These are phyloP conservation scores for Antitype chi DNA, from an alignment of 2,888 invertebrate species.

Conservation along the genomic window DNA sequence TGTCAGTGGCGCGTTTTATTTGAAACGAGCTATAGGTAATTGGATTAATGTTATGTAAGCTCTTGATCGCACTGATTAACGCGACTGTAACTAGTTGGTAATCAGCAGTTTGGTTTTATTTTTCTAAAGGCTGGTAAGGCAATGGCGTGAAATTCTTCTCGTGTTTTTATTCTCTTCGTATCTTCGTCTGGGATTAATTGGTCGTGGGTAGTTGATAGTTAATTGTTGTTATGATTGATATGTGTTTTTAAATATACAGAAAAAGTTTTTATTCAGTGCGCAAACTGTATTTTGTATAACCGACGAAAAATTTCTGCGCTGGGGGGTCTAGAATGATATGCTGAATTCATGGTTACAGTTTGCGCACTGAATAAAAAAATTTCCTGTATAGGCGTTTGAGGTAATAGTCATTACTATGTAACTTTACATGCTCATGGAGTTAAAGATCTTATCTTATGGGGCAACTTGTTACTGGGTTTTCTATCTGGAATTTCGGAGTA, in stretches of 20 bases:
- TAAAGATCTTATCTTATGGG: not conserved
- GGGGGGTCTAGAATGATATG: too few species aligned
- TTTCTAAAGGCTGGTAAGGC: constrained; percentile 39
- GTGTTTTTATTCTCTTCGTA: too few species aligned
- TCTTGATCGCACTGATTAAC: constrained; percentile 63
- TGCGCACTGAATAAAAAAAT: too few species aligned
- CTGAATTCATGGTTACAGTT: too few species aligned
- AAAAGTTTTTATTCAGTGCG: too few species aligned
- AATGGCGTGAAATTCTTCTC: constrained; percentile 49
- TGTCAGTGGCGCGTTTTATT: constrained; percentile 52
- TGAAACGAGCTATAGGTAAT: constrained; percentile 61
- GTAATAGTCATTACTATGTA: not conserved
- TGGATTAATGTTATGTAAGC: constrained; percentile 62
- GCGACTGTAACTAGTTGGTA: constrained; percentile 10
- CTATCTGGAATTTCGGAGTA: too few species aligned
- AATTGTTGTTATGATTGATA: constrained; percentile 27
- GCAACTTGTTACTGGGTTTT: too few species aligned
- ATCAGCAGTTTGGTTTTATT: constrained; percentile 30
- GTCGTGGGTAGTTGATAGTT: constrained; percentile 25
- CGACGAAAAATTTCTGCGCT: too few species aligned
- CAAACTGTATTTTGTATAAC: too few species aligned
- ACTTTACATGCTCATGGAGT: not conserved
- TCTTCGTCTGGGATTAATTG: constrained; percentile 45
- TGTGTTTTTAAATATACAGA: constrained; percentile 30
- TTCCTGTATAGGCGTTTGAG: constrained; percentile 1